Percentiles rank a stretch among this genome's conserved stretches.
These are phyloP conservation scores for Corbicula japonica DNA, from an alignment of 2,888 invertebrate genomes.

Conservation along the genomic window DNA sequence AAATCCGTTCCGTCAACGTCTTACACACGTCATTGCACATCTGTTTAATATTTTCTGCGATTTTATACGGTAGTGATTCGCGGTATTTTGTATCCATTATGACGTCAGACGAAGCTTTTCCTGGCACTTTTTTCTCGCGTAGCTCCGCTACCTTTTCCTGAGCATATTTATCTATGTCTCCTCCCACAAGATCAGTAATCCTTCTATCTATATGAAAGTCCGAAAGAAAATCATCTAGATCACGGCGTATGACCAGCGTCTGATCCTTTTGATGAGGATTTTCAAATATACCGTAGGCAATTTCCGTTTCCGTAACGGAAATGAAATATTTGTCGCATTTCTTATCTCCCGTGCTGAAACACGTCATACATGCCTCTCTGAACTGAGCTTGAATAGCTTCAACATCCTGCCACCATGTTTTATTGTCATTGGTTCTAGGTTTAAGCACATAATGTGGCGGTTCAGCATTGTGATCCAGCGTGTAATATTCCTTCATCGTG, in stretches of 20 bases:
- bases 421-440: conserved; percentile 32
- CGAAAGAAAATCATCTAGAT: conserved; percentile 34
- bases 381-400: conserved; percentile 43
- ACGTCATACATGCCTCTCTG: conserved; percentile 48
- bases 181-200: conserved; percentile 42
- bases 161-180: conserved; percentile 53
- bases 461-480: conserved; percentile 77
- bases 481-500: conserved; percentile 78
- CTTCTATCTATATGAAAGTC: conserved; percentile 56
- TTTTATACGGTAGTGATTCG: conserved; percentile 3
- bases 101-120: conserved; percentile 6
- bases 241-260: conserved; percentile 43
- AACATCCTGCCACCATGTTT: conserved; percentile 55
- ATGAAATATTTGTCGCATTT: conserved; percentile 58
- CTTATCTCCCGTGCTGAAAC: conserved; percentile 39
- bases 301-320: conserved; percentile 64
- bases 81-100: conserved; percentile 41
- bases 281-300: conserved; percentile 48
- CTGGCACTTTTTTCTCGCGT: conserved; percentile 41
- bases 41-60: conserved; percentile 29
- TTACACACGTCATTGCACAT: conserved; percentile 57
- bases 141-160: conserved; percentile 45
- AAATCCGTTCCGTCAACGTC: conserved; percentile 41
- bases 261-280: conserved; percentile 40
- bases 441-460: conserved; percentile 80